Percentiles rank a stretch among this genome's conserved stretches.
These are phyloP conservation scores for Silurus meridionalis DNA, from an alignment of 2,113 vertebrate genomes.

Conservation along the genomic window DNA sequence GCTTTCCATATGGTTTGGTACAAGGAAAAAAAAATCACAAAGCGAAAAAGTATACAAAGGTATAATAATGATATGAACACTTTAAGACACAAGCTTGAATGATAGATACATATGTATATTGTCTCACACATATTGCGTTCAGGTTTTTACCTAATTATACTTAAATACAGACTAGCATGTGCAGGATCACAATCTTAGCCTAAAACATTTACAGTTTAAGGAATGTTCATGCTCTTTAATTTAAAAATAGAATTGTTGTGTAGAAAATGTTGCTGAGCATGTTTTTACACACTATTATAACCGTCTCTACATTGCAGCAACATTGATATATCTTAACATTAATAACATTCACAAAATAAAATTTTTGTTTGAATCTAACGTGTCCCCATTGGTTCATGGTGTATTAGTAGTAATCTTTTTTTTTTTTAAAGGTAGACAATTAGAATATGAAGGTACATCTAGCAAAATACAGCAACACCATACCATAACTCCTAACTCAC, in stretches of 20 bases:
- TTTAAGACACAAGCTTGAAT: background rate
- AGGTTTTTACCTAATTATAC: background rate
- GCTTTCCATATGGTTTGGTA: background rate
- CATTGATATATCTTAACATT: background rate
- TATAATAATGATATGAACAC: background rate
- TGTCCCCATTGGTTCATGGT: background rate
- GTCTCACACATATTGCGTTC: background rate
- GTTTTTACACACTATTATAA: background rate
- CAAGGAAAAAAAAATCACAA: background rate
- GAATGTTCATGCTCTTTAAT: background rate
- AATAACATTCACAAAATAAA: background rate
- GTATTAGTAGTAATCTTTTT: background rate
- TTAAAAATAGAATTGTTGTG: too few relatives aligned
- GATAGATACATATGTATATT: background rate
- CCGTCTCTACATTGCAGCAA: background rate
- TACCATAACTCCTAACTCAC: background rate
- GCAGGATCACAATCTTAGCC: background rate
- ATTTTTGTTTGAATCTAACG: background rate
- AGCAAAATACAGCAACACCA: background rate
- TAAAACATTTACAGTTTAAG: background rate
- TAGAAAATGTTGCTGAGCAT: background rate
- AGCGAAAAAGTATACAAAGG: background rate
- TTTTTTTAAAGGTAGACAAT: background rate
- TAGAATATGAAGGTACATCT: background rate
- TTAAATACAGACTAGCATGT: background rate